These are phyloP conservation scores for Chesias legatella DNA, from an alignment of 2,888 invertebrate species.

Conservation along the genomic window DNA sequence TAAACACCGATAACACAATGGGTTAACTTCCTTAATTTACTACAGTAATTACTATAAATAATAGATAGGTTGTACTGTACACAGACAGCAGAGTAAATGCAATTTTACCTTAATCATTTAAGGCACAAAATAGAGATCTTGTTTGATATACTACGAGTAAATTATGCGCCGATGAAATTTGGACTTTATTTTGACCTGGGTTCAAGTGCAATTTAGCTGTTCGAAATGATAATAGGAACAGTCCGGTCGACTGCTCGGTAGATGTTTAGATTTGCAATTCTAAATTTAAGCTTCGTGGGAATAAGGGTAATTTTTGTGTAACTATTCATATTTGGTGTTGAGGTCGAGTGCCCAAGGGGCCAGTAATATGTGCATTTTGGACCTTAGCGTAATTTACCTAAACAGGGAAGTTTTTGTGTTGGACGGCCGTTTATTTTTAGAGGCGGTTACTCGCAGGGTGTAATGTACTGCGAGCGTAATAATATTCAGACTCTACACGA, in stretches of 20 bases:
- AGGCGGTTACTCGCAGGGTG: constrained; percentile 18
- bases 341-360: constrained; percentile 23
- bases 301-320: constrained; percentile 8
- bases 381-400: constrained; percentile 34
- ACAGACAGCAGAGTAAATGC: constrained; percentile 1
- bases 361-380: constrained; percentile 41
- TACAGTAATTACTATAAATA: constrained; percentile 40
- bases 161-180: constrained; percentile 1
- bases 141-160: constrained; percentile 4
- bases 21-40: constrained; percentile 42
- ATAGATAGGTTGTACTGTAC: constrained; percentile 22
- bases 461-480: constrained; percentile 4
- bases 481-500: constrained; percentile 7
- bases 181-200: neutral
- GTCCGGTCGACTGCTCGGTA: no score
- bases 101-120: neutral
- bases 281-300: neutral
- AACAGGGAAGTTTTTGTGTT: constrained; percentile 39
- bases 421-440: constrained; percentile 37
- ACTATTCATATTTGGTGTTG: neutral
- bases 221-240: no score
- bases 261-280: neutral
- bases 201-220: no score
- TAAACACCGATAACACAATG: constrained; percentile 36
- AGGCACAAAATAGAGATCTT: constrained; percentile 7